Conservation (phyloP, 2,113 vertebrate species). For the Equus quagga region DNA sequence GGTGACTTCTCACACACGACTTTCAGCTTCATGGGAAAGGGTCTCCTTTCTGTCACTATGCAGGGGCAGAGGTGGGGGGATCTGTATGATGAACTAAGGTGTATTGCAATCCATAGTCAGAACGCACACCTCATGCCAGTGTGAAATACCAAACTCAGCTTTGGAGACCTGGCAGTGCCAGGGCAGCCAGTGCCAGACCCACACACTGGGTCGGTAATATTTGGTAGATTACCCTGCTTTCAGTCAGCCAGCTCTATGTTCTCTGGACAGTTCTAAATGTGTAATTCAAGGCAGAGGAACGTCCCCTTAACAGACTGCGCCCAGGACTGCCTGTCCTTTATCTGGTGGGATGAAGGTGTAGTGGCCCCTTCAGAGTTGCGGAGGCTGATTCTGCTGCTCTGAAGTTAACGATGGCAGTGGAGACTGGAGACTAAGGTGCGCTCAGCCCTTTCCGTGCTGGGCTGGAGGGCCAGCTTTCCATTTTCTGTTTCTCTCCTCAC, state of each 20-base stretch:
- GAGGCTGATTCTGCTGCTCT: neutral
- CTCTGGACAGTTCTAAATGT: neutral
- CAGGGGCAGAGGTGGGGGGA: no score
- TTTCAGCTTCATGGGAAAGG: neutral
- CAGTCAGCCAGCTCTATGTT: neutral
- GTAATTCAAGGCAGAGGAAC: neutral
- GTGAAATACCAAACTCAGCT: neutral
- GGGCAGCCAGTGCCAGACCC: neutral
- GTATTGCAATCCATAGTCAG: neutral
- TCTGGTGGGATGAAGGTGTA: neutral
- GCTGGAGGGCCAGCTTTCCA: neutral
- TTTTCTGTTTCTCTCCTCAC: neutral
- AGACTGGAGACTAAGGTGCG: neutral
- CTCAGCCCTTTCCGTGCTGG: neutral
- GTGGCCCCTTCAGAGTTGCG: neutral
- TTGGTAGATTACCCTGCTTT: neutral
- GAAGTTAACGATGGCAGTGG: neutral
- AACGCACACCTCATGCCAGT: accelerated
- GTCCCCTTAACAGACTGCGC: neutral
- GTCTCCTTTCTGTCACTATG: neutral
- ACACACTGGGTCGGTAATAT: neutral
- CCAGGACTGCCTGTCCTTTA: neutral
- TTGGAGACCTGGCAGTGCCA: neutral
- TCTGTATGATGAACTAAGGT: neutral
- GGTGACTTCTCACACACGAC: neutral